These are phyloP conservation scores for Acanthosoma haemorrhoidale DNA, from an alignment of 2,888 invertebrate genomes.

Conservation along the genomic window DNA sequence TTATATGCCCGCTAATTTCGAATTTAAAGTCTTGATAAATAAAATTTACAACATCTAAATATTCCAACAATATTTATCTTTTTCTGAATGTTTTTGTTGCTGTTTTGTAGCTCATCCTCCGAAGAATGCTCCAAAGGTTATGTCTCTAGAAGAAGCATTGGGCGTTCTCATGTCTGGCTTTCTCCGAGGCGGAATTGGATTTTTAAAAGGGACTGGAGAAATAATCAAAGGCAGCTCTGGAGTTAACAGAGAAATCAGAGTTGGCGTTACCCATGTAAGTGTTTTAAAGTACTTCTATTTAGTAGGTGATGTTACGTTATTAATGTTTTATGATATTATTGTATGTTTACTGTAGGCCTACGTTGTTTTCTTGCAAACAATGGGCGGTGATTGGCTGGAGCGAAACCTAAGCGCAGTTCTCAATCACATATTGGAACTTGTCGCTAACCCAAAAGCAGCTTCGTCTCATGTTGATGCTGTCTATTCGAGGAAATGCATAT, in stretches of 20 bases:
- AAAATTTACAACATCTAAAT: too few relatives aligned
- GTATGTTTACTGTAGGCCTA: constrained; percentile 64
- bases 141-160: constrained; percentile 85
- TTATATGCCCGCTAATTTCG: too few relatives aligned
- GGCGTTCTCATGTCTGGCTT: constrained; percentile 90
- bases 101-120: background rate
- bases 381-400: constrained; percentile 94
- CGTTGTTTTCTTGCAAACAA: constrained; percentile 86
- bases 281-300: background rate
- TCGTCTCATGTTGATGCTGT: constrained; percentile 96
- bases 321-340: background rate
- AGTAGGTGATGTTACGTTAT: background rate
- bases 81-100: background rate
- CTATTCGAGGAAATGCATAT: constrained; percentile 94
- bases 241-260: constrained; percentile 90
- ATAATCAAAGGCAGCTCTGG: constrained; percentile 92
- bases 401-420: constrained; percentile 79
- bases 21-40: too few relatives aligned
- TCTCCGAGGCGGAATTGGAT: constrained; percentile 86
- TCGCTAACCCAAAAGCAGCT: constrained; percentile 88
- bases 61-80: background rate
- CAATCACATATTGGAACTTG: constrained; percentile 82
- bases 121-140: constrained; percentile 41
- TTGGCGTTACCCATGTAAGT: constrained; percentile 93
- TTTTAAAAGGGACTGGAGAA: constrained; percentile 87